Evolutionary conservation across 2,113 vertebrate genomes (phyloP).

Genomic region (Cinclus cinclus): DNA sequence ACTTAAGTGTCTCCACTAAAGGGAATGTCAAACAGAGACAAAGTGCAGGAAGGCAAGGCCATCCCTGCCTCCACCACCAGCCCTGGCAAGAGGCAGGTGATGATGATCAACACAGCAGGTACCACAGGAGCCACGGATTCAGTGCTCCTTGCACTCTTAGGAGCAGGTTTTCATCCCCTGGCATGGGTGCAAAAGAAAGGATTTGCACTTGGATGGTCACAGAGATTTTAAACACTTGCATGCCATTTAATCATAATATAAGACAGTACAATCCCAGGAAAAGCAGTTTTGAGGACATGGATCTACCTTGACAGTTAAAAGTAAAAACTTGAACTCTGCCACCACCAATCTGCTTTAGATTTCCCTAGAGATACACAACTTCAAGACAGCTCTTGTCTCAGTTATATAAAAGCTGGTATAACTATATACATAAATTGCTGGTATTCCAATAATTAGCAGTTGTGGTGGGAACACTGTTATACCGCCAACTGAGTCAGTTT

Average conservation of each 20-base stretch:
- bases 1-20: not conserved
- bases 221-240: not conserved
- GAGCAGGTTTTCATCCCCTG: not conserved
- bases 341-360: not conserved
- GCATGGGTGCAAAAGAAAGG: not conserved
- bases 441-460: not conserved
- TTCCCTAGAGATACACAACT: not conserved
- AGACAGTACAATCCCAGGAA: not conserved
- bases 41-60: not conserved
- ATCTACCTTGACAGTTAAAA: not conserved
- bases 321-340: not conserved
- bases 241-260: not conserved
- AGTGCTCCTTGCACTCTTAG: not conserved
- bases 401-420: not conserved
- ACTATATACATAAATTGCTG: not conserved
- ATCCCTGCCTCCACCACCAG: not conserved
- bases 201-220: not conserved
- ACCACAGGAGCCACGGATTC: accelerated
- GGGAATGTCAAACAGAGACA: accelerated
- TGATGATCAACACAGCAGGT: accelerated
- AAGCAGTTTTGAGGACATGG: not conserved
- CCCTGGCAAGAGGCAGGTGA: accelerated
- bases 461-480: not conserved
- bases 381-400: not conserved
- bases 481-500: not conserved